Conservation (phyloP, 2,888 invertebrate species). For the Didymodactylos carnosus region DNA sequence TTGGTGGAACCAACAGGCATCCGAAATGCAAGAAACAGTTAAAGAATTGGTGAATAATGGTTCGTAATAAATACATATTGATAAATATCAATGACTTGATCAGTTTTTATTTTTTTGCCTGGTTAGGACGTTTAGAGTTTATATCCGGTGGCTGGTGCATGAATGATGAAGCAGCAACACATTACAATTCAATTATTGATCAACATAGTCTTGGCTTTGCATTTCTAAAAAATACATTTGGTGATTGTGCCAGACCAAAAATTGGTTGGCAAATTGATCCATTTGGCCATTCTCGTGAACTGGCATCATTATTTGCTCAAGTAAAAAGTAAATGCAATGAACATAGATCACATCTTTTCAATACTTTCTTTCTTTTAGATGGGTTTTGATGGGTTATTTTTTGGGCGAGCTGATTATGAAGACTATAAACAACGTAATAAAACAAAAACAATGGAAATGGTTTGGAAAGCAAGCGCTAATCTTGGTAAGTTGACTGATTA, state of each 20-base stretch:
- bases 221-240: constrained; percentile 29
- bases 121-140: constrained; percentile 21
- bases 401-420: constrained; percentile 38
- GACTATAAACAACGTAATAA: constrained; percentile 49
- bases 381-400: constrained; percentile 10
- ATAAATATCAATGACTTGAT: too few relatives aligned
- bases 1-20: constrained; percentile 56
- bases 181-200: constrained; percentile 40
- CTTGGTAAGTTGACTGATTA: constrained; percentile 25
- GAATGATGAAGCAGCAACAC: constrained; percentile 41
- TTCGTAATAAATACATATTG: too few relatives aligned
- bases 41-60: constrained; percentile 43
- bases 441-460: constrained; percentile 52
- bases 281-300: constrained; percentile 66
- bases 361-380: neutral
- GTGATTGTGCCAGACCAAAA: constrained; percentile 50
- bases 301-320: constrained; percentile 47
- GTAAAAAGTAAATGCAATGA: constrained; percentile 19
- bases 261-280: constrained; percentile 71
- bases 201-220: constrained; percentile 41
- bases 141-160: constrained; percentile 21
- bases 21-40: constrained; percentile 43
- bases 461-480: constrained; percentile 54
- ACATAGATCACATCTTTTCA: too few relatives aligned
- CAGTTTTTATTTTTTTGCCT: neutral